Conservation (phyloP, 1,140 invertebrate species). For the Mizuhopecten yessoensis region DNA sequence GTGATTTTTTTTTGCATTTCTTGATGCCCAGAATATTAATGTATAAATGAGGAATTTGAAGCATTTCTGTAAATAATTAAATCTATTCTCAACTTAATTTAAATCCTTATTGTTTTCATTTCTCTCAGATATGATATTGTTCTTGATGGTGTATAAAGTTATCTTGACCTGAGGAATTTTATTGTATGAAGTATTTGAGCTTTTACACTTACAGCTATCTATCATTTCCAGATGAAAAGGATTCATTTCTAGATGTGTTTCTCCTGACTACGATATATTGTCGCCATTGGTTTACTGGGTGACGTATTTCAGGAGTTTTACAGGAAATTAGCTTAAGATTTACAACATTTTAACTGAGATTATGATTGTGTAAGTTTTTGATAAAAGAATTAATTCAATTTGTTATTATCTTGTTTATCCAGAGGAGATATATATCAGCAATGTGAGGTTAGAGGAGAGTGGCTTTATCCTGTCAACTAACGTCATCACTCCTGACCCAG, state of each 20-base stretch:
- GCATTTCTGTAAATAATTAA: not conserved
- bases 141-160: not conserved
- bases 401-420: not conserved
- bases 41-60: not conserved
- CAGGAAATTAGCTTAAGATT: not conserved
- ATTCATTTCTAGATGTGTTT: too few species aligned
- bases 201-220: not conserved
- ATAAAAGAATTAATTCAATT: not conserved
- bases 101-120: not conserved
- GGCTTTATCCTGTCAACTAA: not conserved
- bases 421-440: not conserved
- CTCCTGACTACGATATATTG: too few species aligned
- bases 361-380: not conserved
- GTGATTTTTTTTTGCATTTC: too few species aligned
- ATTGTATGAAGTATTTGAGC: not conserved
- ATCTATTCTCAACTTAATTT: not conserved
- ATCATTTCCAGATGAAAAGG: not conserved
- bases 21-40: too few species aligned
- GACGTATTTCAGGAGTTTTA: not conserved
- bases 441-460: not conserved
- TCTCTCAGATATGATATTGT: not conserved
- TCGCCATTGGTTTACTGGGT: not conserved
- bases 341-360: not conserved
- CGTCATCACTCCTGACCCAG: slow-evolving; percentile 28
- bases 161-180: not conserved